Evolutionary conservation across 1,140 invertebrate species (phyloP), one percentile per base, ranked within the genome.

Genomic region (Drosophila micromelanica): DNA sequence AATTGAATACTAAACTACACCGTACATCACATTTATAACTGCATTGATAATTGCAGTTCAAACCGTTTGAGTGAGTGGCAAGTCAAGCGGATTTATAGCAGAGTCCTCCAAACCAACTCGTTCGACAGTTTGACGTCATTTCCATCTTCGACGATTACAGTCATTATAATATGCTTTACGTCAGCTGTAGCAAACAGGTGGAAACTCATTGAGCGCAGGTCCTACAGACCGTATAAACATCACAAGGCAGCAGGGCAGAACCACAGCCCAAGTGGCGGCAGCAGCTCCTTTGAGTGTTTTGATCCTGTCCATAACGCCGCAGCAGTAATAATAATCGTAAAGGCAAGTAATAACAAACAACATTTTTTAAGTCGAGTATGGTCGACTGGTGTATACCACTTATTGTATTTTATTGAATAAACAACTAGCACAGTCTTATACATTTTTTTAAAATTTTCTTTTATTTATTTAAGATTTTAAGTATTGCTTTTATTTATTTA

Each of bases 301-400:
- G 51, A 52, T 59, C 15, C 46, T 38, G 48, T 32, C 9, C 70
- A 81, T 78, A 82, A 78, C 63, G 57, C 46, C 55, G 48, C 65
- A 48, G 40, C 56, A 61, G 60, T 57, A 64, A 61, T 71, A 70
- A 82, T 71, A 35, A 49, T 40, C 45, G 45, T 55, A 15, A 64
- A 40, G 7, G 23, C 35, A n/a, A 20, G 23, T 32, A 20, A 42
- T 43, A 63, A 17, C 1, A 13, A 27, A 35, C 11, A 12, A 8
- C 11, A 6, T 12, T 23, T 9, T 6, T 13, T 27, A 12, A 1
- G 11, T 13, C 12, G 11, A 37, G 20, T 15, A 27, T 35, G 30
- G n/a, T 27, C n/a, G 13, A 17, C 30, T 51, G 8, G 13, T 17
- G 5, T 1, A 35, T 51, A 35, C 13, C 27, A 27, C n/a, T n/a